Conservation (phyloP, 2,113 vertebrate genomes). For the Passer montanus region DNA sequence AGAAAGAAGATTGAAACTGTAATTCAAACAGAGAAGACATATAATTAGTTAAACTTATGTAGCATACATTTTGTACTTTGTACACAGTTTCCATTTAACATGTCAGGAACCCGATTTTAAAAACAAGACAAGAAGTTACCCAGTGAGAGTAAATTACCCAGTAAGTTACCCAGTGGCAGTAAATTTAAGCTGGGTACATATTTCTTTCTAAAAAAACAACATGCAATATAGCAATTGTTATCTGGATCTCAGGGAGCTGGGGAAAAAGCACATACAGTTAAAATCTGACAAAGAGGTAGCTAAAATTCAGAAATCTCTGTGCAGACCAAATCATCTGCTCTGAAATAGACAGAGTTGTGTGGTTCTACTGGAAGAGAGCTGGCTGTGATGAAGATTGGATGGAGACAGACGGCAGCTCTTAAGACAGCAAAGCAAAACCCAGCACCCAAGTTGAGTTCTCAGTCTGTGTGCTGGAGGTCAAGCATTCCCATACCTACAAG, state of each 20-base stretch:
- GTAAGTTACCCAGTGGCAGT: too few relatives aligned
- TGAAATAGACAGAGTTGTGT: not conserved
- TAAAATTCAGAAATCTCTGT: not conserved
- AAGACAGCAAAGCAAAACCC: not conserved
- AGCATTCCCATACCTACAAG: accelerated
- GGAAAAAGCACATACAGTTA: not conserved
- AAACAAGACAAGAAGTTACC: not conserved
- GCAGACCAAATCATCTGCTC: accelerated
- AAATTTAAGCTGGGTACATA: not conserved
- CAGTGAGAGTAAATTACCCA: not conserved
- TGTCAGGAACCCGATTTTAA: not conserved
- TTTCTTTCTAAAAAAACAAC: not conserved
- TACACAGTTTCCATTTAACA: not conserved
- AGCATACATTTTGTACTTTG: not conserved
- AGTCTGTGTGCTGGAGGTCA: not conserved
- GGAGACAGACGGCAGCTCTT: not conserved
- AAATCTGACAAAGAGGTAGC: not conserved
- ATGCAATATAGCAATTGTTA: not conserved
- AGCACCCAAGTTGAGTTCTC: not conserved
- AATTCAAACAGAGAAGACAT: not conserved
- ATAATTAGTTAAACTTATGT: not conserved
- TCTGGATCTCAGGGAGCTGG: accelerated
- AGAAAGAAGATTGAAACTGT: not conserved
- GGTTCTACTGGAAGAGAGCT: not conserved
- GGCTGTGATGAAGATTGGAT: not conserved